Evolutionary conservation across 1,140 invertebrate species (phyloP), one percentile per base, ranked within the genome.

Genomic region (Calephelis virginiensis): DNA sequence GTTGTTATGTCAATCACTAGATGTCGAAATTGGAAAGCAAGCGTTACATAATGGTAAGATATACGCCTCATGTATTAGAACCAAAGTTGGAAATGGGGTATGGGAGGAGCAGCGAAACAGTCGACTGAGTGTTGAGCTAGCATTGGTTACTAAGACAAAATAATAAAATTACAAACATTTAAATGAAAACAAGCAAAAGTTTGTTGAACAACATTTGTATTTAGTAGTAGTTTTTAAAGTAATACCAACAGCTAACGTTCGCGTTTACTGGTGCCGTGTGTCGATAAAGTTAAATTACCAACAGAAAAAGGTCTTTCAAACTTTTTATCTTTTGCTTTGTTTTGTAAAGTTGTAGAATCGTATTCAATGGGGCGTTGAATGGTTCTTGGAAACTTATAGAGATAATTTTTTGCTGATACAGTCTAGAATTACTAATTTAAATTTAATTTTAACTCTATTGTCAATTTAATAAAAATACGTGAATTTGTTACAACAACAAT

Each of bases 281-380:
- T 28, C 53, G 53, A 56, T 49, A 64, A 78, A 81, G 73, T 81
- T 79, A 78, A 76, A 74, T 77, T 77, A 78, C 75, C 75, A 68
- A 70, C 66, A 64, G 73, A 72, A 79, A 76, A 78, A 74, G 69
- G 71, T 74, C 72, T 77, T 73, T 66, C 48, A 69, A 73, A 77
- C 68, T 78, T 79, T 80, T 75, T 75, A 73, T 67, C 72, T 69
- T 70, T 65, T 56, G 64, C 67, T 75, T 71, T 75, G 75, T 76
- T 75, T 74, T 53, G 62, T 66, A 68, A 78, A 72, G 68, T 74
- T 74, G 68, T 79, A 66, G 70, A 62, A 72, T 76, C 68, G 72
- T 63, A 73, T 76, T 77, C 75, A 81, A 80, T 78, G 77, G 76
- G 67, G 67, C 77, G 71, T 75, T 53, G 64, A 73, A 76, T 72